These are phyloP conservation scores for Ctenopoma multispine DNA, from an alignment of 2,797 vertebrate genomes.

Conservation along the genomic window DNA sequence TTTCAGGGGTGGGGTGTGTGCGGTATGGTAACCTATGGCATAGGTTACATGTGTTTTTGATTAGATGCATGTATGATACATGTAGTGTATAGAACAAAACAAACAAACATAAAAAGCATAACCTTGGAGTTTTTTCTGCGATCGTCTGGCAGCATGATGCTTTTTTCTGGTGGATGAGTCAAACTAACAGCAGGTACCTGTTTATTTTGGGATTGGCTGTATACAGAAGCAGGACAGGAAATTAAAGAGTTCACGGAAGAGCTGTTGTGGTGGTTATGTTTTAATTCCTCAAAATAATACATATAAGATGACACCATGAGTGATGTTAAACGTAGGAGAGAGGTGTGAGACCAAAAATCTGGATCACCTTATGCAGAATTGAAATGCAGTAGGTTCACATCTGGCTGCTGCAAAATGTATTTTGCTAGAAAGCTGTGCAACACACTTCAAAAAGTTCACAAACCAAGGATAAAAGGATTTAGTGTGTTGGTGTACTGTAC, in stretches of 20 bases:
- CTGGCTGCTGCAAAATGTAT: conserved; percentile 16
- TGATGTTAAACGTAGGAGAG: background rate
- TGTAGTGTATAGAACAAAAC: background rate
- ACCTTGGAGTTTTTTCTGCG: background rate
- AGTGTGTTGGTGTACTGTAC: too few species aligned
- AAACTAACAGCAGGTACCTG: conserved; percentile 44
- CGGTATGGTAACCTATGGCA: too few species aligned
- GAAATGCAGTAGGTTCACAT: conserved; percentile 2
- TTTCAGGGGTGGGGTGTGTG: background rate
- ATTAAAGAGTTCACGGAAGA: conserved; percentile 28
- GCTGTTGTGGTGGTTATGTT: background rate
- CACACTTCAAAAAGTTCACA: background rate
- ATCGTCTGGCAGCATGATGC: background rate
- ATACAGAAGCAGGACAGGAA: conserved; percentile 43
- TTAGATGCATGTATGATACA: background rate
- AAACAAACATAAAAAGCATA: background rate
- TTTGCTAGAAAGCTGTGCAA: background rate
- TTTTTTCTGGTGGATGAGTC: conserved; percentile 24
- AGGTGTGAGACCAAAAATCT: background rate
- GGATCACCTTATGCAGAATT: conserved; percentile 2
- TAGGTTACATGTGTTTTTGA: background rate
- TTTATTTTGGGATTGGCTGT: conserved; percentile 44
- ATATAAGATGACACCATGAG: conserved; percentile 17
- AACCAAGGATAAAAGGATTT: too few species aligned
- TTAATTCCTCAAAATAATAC: conserved; percentile 6